Percentiles rank a stretch among this genome's conserved stretches.
Conservation (phyloP, 2,797 vertebrate genomes). For the Oreortyx pictus region DNA sequence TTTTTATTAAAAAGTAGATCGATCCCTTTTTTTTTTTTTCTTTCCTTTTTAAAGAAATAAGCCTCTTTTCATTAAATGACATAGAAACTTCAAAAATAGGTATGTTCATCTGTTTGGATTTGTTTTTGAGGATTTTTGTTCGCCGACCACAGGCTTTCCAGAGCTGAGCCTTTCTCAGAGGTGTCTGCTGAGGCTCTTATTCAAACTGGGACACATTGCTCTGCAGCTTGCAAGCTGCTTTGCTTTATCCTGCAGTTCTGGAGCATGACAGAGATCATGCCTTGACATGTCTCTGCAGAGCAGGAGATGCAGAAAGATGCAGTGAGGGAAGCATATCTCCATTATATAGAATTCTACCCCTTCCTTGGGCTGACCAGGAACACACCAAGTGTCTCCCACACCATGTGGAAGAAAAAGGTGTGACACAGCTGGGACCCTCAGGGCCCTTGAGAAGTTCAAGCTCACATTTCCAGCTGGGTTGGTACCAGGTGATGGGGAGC, state of each 20-base stretch:
- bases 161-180: background rate
- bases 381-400: background rate
- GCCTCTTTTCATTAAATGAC: background rate
- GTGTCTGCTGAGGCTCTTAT: background rate
- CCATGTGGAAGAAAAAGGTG: background rate
- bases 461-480: background rate
- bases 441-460: background rate
- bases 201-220: slow-evolving; percentile 1
- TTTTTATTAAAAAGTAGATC: background rate
- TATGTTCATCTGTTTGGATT: background rate
- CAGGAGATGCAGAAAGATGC: background rate
- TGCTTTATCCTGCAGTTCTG: background rate
- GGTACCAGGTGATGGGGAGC: background rate
- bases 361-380: background rate
- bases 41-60: background rate
- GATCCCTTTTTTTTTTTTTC: accelerated
- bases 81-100: background rate
- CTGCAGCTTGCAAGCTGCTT: background rate
- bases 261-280: background rate
- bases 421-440: accelerated
- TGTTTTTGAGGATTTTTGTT: slow-evolving; percentile 9
- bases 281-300: accelerated
- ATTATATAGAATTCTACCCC: background rate
- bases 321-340: background rate
- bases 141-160: slow-evolving; percentile 12